Conservation (phyloP, 1,140 invertebrate species). For the Lepidurus couesii region DNA sequence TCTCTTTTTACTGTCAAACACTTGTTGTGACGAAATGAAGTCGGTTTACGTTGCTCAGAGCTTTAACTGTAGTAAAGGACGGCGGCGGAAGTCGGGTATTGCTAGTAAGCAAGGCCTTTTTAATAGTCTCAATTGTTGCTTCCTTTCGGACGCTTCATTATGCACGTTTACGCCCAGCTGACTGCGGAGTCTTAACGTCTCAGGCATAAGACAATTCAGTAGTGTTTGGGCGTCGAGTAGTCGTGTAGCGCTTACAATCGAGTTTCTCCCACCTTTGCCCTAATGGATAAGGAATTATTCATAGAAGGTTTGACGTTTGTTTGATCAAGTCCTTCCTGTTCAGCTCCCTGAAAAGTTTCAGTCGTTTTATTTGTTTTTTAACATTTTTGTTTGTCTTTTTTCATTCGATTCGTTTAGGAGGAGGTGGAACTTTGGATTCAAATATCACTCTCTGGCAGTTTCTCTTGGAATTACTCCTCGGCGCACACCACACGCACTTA, state of each 20-base stretch:
- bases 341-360: slow-evolving; percentile 20
- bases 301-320: not conserved
- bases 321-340: slow-evolving; percentile 25
- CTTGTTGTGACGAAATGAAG: not conserved
- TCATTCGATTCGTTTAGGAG: slow-evolving; percentile 24
- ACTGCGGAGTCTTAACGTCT: not conserved
- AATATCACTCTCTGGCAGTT: slow-evolving; percentile 50
- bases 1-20: too few relatives aligned
- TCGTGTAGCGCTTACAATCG: slow-evolving; percentile 8
- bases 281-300: slow-evolving; percentile 15
- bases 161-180: slow-evolving; percentile 1
- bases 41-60: not conserved
- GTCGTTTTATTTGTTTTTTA: not conserved
- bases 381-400: not conserved
- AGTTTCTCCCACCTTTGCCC: not conserved
- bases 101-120: not conserved
- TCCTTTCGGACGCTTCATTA: not conserved
- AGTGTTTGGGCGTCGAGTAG: not conserved
- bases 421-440: slow-evolving; percentile 31
- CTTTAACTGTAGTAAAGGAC: not conserved
- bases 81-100: slow-evolving; percentile 14
- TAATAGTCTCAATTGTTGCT: slow-evolving; percentile 16
- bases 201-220: slow-evolving; percentile 8
- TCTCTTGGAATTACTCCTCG: slow-evolving; percentile 46
- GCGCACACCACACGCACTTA: slow-evolving; percentile 47